Conservation (phyloP, 2,888 invertebrate genomes). For the Gibbula magus region DNA sequence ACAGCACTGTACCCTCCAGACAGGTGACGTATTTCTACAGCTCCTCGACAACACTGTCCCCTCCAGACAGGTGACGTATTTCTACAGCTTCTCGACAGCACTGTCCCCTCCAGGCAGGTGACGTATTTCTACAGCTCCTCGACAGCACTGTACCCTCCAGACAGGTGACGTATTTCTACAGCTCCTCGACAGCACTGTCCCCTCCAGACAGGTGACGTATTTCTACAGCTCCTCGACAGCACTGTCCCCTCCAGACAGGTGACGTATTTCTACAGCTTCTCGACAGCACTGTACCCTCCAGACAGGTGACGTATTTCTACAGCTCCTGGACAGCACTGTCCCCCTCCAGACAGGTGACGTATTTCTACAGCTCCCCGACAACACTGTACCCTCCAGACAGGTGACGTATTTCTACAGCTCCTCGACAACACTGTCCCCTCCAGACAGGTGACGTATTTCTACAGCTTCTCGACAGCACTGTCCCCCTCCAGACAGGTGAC, state of each 20-base stretch:
- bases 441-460: slow-evolving; percentile 31
- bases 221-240: slow-evolving; percentile 32
- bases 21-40: slow-evolving; percentile 28
- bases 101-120: slow-evolving; percentile 37
- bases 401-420: slow-evolving; percentile 26
- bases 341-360: slow-evolving; percentile 37
- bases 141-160: slow-evolving; percentile 34
- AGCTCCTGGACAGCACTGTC: slow-evolving; percentile 34
- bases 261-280: slow-evolving; percentile 22
- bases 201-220: slow-evolving; percentile 35
- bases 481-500: slow-evolving; percentile 38
- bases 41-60: slow-evolving; percentile 35
- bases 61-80: slow-evolving; percentile 35
- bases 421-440: slow-evolving; percentile 35
- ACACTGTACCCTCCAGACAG: slow-evolving; percentile 33
- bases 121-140: slow-evolving; percentile 19
- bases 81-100: slow-evolving; percentile 32
- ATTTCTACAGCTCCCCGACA: slow-evolving; percentile 29
- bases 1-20: slow-evolving; percentile 33
- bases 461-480: slow-evolving; percentile 33
- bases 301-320: slow-evolving; percentile 31
- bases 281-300: slow-evolving; percentile 32
- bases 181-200: slow-evolving; percentile 34
- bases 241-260: slow-evolving; percentile 36
- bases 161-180: slow-evolving; percentile 29